Evolutionary conservation across 2,797 vertebrate species (phyloP).

Genomic region (Xenentodon cancila): DNA sequence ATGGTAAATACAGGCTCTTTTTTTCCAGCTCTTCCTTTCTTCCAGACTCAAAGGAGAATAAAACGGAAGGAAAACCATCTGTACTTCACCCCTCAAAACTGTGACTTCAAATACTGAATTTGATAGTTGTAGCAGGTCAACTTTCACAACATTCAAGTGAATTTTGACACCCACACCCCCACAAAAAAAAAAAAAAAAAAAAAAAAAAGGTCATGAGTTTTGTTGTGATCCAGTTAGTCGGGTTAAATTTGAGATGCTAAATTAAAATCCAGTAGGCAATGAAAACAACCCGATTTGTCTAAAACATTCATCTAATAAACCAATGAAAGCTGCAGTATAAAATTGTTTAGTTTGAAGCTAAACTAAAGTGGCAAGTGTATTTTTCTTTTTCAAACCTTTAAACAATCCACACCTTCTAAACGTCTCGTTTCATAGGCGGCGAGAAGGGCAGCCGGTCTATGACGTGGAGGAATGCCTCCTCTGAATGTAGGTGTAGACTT

Average conservation of each 20-base stretch:
- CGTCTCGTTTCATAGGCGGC: constrained; percentile 11
- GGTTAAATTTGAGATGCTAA: too few relatives aligned
- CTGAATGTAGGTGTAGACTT: constrained; percentile 94
- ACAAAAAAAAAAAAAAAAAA: too few relatives aligned
- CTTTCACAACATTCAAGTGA: constrained; percentile 23
- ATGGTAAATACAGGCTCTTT: constrained; percentile 35
- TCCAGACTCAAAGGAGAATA: constrained; percentile 21
- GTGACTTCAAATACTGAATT: constrained; percentile 22
- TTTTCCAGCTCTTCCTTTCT: constrained; percentile 10
- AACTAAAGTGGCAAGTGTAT: constrained; percentile 57
- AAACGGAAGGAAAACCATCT: constrained; percentile 18
- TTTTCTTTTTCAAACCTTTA: constrained; percentile 17
- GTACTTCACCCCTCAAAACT: constrained; percentile 31
- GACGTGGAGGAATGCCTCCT: constrained; percentile 85
- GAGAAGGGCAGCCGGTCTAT: constrained; percentile 48
- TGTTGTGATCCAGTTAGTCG: too few relatives aligned
- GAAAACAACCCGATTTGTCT: too few relatives aligned
- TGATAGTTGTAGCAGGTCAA: constrained; percentile 6
- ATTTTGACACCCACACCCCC: constrained; percentile 6
- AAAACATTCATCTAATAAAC: constrained; percentile 17
- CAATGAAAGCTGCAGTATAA: constrained; percentile 35
- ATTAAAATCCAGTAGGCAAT: too few relatives aligned
- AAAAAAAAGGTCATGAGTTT: too few relatives aligned
- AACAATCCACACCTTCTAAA: constrained; percentile 24
- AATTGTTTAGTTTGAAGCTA: constrained; percentile 40